These are phyloP conservation scores for Formica selysi DNA, from an alignment of 1,140 invertebrate species.

Conservation along the genomic window DNA sequence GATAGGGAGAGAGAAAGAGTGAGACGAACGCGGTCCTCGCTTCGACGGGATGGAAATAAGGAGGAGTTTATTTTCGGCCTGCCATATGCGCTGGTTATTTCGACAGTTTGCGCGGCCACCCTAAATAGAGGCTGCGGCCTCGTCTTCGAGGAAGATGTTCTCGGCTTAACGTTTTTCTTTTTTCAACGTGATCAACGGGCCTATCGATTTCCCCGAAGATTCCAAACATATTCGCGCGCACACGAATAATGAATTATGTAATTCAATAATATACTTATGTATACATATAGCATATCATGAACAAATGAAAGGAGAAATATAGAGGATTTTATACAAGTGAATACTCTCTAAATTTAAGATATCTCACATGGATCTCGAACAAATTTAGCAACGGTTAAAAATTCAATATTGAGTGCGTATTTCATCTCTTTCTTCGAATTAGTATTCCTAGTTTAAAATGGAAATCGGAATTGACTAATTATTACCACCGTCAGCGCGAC, in stretches of 20 bases:
- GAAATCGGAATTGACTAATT: not conserved
- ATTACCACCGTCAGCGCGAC: not conserved
- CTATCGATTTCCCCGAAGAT: constrained; percentile 28
- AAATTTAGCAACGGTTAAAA: not conserved
- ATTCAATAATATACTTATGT: not conserved
- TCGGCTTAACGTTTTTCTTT: constrained; percentile 63
- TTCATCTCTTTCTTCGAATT: not conserved
- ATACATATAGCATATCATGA: not conserved
- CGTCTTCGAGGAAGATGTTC: constrained; percentile 70
- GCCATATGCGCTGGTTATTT: constrained; percentile 86
- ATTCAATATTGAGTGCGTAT: not conserved
- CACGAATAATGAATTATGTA: not conserved
- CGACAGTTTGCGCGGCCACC: constrained; percentile 77
- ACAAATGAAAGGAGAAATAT: not conserved
- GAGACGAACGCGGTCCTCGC: constrained; percentile 62
- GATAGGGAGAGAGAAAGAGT: not conserved
- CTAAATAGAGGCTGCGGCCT: constrained; percentile 70
- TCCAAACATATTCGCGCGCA: not conserved
- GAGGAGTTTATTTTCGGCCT: constrained; percentile 85
- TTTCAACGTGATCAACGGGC: constrained; percentile 38
- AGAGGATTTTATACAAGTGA: not conserved
- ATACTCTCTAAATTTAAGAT: not conserved
- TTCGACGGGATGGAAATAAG: constrained; percentile 84
- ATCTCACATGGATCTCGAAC: not conserved
- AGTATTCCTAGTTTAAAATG: constrained; percentile 21